A percentile compares a stretch with the other conserved stretches of the same genome.
These are phyloP conservation scores for Hiodon alosoides DNA, from an alignment of 2,113 vertebrate species.

Conservation along the genomic window DNA sequence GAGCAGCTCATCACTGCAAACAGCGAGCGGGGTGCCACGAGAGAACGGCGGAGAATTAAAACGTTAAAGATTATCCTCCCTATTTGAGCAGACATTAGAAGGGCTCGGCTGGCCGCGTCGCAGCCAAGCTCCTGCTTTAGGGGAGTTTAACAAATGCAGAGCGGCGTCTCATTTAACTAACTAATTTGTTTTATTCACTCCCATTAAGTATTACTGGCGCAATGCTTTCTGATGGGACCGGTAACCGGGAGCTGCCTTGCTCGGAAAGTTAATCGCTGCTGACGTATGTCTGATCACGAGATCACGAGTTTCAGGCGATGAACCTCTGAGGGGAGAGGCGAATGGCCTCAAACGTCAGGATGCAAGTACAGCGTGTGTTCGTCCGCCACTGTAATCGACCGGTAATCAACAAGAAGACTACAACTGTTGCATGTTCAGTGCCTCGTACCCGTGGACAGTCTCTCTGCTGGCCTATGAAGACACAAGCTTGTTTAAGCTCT, in stretches of 20 bases:
- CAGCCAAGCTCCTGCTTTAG: not conserved
- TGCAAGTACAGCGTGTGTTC: too few relatives aligned
- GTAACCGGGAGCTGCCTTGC: not conserved
- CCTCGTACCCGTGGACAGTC: too few relatives aligned
- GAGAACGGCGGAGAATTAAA: not conserved
- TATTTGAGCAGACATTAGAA: conserved; percentile 3
- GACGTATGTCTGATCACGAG: conserved; percentile 11
- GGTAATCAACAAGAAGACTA: too few relatives aligned
- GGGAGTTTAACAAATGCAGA: not conserved
- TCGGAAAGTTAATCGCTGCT: conserved; percentile 3
- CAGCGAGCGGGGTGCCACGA: not conserved
- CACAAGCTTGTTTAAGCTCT: too few relatives aligned
- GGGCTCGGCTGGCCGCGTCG: not conserved
- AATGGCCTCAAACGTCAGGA: not conserved
- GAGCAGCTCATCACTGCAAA: not conserved
- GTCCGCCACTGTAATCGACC: too few relatives aligned
- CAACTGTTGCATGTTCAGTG: too few relatives aligned
- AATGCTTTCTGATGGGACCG: not conserved
- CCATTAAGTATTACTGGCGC: conserved; percentile 1
- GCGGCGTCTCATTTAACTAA: conserved; percentile 4
- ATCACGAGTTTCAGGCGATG: conserved; percentile 11
- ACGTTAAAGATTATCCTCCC: not conserved
- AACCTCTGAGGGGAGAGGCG: not conserved
- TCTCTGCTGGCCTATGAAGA: too few relatives aligned
- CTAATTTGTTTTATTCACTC: conserved; percentile 12